These are phyloP conservation scores for Orchestes rusci DNA, from an alignment of 2,888 invertebrate genomes.

Conservation along the genomic window DNA sequence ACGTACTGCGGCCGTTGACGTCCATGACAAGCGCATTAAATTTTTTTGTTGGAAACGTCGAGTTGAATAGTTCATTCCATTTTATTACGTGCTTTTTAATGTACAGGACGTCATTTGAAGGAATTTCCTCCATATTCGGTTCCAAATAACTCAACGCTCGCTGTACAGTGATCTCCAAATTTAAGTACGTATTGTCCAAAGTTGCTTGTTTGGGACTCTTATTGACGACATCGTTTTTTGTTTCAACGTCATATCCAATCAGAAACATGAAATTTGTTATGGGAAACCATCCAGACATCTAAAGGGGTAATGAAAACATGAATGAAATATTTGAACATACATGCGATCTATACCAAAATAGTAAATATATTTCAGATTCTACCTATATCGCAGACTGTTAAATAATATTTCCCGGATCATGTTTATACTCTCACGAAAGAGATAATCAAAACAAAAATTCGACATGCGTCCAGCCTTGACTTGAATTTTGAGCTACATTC, in stretches of 20 bases:
- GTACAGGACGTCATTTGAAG: conserved; percentile 46
- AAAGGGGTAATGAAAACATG: no score
- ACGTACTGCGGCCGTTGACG: conserved; percentile 49
- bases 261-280: conserved; percentile 54
- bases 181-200: conserved; percentile 30
- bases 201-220: no score
- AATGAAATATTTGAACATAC: no score
- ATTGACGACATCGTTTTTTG: conserved; percentile 21
- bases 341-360: no score
- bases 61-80: conserved; percentile 48
- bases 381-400: no score
- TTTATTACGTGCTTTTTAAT: conserved; percentile 47
- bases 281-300: conserved; percentile 75
- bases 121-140: conserved; percentile 43
- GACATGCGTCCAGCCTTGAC: no score
- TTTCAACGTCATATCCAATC: conserved; percentile 54
- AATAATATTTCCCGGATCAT: no score
- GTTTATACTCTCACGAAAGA: no score
- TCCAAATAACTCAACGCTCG: no score
- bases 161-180: conserved; percentile 33
- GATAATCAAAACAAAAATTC: no score
- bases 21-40: conserved; percentile 50
- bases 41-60: conserved; percentile 48
- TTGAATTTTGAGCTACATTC: no score
- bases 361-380: no score